These are phyloP conservation scores for Liodrosophila aerea DNA, from an alignment of 2,888 invertebrate species.

Conservation along the genomic window DNA sequence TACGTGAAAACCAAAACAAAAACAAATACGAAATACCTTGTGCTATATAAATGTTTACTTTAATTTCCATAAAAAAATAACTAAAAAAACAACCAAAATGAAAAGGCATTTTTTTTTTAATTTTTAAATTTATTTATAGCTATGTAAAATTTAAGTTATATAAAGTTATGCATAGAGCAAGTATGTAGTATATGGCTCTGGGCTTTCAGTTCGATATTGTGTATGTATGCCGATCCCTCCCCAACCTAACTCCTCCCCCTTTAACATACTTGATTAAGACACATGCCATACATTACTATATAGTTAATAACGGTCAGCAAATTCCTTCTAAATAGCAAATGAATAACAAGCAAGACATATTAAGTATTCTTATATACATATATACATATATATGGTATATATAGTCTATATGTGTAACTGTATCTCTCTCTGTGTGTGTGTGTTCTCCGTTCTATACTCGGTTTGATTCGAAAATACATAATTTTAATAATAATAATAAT, in stretches of 20 bases:
- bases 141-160: neutral
- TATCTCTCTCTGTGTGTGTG: conserved; percentile 19
- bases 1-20: conserved; percentile 46
- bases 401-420: conserved; percentile 10
- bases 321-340: conserved; percentile 44
- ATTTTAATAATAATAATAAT: conserved; percentile 23
- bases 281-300: neutral
- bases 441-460: conserved; percentile 14
- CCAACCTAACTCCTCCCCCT: too few relatives aligned
- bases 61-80: conserved; percentile 45
- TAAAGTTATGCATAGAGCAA: conserved; percentile 5
- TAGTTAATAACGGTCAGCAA: conserved; percentile 22
- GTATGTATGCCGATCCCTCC: neutral
- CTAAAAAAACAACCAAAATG: conserved; percentile 28
- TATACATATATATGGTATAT: conserved; percentile 7
- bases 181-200: conserved; percentile 11
- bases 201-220: conserved; percentile 22
- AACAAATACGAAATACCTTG: conserved; percentile 50
- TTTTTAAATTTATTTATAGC: conserved; percentile 19
- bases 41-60: conserved; percentile 68
- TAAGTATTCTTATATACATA: conserved; percentile 5
- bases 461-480: neutral
- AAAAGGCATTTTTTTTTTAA: conserved; percentile 61
- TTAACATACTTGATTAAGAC: neutral
- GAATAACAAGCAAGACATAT: conserved; percentile 1